These are phyloP conservation scores for Astropecten irregularis DNA, from an alignment of 53 echinoderm and acorn worm species.

Conservation along the genomic window DNA sequence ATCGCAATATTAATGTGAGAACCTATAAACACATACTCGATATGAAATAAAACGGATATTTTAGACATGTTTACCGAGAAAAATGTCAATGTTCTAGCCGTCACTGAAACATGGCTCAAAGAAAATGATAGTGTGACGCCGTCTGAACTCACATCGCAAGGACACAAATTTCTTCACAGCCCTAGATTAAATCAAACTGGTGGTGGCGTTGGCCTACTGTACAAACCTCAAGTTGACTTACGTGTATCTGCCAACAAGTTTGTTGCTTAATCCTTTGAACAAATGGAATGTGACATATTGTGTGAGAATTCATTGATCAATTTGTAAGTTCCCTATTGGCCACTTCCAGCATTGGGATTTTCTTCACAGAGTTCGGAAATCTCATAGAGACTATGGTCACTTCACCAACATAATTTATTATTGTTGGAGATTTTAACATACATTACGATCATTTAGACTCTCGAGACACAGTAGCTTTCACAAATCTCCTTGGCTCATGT, in stretches of 20 bases:
- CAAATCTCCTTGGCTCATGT: background rate
- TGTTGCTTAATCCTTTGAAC: background rate
- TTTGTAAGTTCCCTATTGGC: background rate
- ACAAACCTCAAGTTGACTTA: slow-evolving; percentile 7
- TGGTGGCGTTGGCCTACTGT: slow-evolving; percentile 18
- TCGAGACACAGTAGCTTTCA: background rate
- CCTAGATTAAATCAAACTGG: background rate
- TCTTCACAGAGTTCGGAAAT: background rate
- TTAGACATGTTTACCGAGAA: background rate
- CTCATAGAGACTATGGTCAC: background rate
- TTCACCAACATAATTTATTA: background rate
- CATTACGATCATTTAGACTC: background rate
- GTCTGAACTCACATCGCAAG: slow-evolving; percentile 7
- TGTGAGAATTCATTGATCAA: background rate
- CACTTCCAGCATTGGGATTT: background rate
- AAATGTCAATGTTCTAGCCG: background rate
- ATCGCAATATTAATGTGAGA: background rate
- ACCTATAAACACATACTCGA: background rate
- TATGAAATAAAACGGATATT: slow-evolving; percentile 19
- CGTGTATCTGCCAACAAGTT: background rate
- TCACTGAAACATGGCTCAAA: slow-evolving; percentile 11
- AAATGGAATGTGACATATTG: slow-evolving; percentile 2
- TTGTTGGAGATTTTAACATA: slow-evolving; percentile 8
- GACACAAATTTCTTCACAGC: slow-evolving; percentile 5
- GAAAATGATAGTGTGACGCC: background rate